Evolutionary conservation across 1,140 invertebrate species (phyloP).

Genomic region (Whitmania pigra): DNA sequence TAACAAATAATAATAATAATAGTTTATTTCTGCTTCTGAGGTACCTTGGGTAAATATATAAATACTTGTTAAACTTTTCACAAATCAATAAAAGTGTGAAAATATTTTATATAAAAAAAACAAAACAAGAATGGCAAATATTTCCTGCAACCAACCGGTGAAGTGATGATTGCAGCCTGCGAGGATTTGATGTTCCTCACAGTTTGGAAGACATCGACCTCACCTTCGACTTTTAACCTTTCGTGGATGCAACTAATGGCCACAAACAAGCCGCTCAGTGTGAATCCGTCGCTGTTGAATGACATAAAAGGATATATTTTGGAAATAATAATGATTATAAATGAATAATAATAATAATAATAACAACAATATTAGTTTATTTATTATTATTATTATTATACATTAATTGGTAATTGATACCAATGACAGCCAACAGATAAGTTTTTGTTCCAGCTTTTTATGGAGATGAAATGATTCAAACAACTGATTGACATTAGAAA

Average conservation of each 20-base stretch:
- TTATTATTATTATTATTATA: too few relatives aligned
- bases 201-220: slow-evolving; percentile 32
- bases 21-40: too few relatives aligned
- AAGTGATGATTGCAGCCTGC: slow-evolving; percentile 27
- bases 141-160: slow-evolving; percentile 24
- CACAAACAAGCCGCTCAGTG: slow-evolving; percentile 29
- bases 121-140: too few relatives aligned
- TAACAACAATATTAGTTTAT: too few relatives aligned
- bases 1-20: too few relatives aligned
- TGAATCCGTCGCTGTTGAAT: slow-evolving; percentile 28
- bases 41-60: too few relatives aligned
- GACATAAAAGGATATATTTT: not conserved
- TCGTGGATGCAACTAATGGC: slow-evolving; percentile 28
- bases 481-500: not conserved
- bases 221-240: slow-evolving; percentile 27
- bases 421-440: not conserved
- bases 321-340: not conserved
- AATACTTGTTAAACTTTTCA: too few relatives aligned
- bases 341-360: too few relatives aligned
- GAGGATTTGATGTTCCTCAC: slow-evolving; percentile 28
- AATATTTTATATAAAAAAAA: too few relatives aligned
- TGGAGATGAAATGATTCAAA: not conserved
- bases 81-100: too few relatives aligned
- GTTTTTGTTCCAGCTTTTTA: too few relatives aligned
- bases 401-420: not conserved